A percentile compares a stretch with the other conserved stretches of the same genome.
Conservation (phyloP, 2,113 vertebrate species). For the Pelvicachromis taeniatus region DNA sequence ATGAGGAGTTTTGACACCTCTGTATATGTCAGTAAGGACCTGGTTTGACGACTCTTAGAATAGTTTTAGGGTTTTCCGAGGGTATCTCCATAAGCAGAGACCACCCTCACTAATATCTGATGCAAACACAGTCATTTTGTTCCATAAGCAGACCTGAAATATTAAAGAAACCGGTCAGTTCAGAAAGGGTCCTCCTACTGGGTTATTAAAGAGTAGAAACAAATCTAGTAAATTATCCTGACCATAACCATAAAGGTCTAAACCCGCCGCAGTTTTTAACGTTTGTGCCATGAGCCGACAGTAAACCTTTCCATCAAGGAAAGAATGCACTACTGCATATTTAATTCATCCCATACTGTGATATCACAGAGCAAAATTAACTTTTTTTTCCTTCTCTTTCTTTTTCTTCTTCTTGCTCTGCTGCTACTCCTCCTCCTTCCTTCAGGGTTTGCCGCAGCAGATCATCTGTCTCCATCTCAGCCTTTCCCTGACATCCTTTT, state of each 20-base stretch:
- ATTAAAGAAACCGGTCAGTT: not conserved
- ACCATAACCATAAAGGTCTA: not conserved
- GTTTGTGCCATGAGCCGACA: not conserved
- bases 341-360: not conserved
- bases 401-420: not conserved
- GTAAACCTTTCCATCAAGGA: not conserved
- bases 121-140: not conserved
- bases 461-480: not conserved
- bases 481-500: not conserved
- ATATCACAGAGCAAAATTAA: not conserved
- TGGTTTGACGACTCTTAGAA: not conserved
- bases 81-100: not conserved
- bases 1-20: not conserved
- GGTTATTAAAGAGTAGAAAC: not conserved
- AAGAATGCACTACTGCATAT: not conserved
- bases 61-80: not conserved
- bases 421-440: not conserved
- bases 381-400: not conserved
- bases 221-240: not conserved
- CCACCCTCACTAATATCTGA: not conserved
- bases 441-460: not conserved
- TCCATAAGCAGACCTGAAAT: not conserved
- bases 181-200: not conserved
- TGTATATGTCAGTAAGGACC: not conserved
- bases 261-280: not conserved